Evolutionary conservation across 2,113 vertebrate species (phyloP).

Genomic region (Lepus americanus): DNA sequence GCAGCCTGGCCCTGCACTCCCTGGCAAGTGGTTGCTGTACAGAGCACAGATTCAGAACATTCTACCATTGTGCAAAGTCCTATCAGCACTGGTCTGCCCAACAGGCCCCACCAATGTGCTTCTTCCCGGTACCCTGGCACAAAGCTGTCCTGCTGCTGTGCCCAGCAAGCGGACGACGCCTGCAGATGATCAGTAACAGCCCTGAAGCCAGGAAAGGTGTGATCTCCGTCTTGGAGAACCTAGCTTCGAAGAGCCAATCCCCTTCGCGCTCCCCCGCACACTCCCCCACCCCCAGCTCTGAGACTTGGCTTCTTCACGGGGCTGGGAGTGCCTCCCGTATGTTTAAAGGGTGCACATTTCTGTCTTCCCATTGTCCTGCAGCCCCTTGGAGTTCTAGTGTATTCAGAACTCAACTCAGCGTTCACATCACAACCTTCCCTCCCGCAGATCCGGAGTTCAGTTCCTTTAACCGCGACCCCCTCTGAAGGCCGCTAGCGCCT

Average conservation of each 20-base stretch:
- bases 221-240: background rate
- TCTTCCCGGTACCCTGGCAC: background rate
- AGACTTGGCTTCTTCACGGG: background rate
- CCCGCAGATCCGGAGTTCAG: background rate
- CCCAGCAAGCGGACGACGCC: background rate
- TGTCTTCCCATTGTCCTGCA: background rate
- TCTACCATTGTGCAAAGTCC: background rate
- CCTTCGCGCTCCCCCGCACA: background rate
- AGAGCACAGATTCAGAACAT: background rate
- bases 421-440: background rate
- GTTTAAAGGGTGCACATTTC: background rate
- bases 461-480: background rate
- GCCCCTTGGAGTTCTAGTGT: background rate
- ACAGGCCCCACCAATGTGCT: background rate
- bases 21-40: background rate
- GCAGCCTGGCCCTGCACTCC: background rate
- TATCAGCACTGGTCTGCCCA: background rate
- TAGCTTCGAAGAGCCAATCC: slow-evolving; percentile 16
- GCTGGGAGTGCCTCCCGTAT: background rate
- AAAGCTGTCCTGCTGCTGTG: background rate
- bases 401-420: background rate
- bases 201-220: background rate
- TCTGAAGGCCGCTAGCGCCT: background rate
- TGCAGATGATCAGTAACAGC: background rate
- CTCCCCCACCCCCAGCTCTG: background rate